Conservation (phyloP, 2,797 vertebrate species). For the Spea hammondii region DNA sequence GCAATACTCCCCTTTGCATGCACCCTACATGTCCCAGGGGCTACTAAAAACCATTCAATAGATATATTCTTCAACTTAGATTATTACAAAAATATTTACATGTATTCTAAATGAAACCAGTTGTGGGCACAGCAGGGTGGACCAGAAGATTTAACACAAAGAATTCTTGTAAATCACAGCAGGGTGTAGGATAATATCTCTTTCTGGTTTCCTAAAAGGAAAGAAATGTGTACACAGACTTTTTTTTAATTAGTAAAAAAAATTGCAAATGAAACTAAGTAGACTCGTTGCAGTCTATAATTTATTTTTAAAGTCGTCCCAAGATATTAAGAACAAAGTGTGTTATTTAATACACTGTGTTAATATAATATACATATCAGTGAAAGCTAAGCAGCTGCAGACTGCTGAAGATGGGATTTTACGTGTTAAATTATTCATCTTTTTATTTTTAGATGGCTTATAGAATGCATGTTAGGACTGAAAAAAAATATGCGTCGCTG, state of each 20-base stretch:
- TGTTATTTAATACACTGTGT: constrained; percentile 41
- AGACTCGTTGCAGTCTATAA: constrained; percentile 29
- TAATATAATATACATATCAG: constrained; percentile 41
- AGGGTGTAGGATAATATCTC: constrained; percentile 52
- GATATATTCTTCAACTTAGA: constrained; percentile 45
- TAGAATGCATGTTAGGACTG: constrained; percentile 19
- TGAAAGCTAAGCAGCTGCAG: constrained; percentile 20
- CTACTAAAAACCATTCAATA: constrained; percentile 34
- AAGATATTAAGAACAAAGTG: constrained; percentile 48
- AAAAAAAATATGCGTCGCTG: constrained; percentile 28
- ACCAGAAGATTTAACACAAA: constrained; percentile 67
- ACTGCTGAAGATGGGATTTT: constrained; percentile 38
- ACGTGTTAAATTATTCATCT: constrained; percentile 46
- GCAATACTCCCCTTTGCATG: constrained; percentile 22
- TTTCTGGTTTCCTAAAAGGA: constrained; percentile 58
- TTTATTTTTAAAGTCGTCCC: constrained; percentile 36
- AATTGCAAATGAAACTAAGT: constrained; percentile 28
- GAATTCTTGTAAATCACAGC: constrained; percentile 65
- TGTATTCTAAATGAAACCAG: constrained; percentile 67
- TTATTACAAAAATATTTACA: constrained; percentile 58
- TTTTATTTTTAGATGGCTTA: constrained; percentile 42
- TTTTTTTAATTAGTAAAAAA: constrained; percentile 43
- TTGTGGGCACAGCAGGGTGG: constrained; percentile 63
- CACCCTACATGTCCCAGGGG: constrained; percentile 6
- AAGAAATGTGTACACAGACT: constrained; percentile 41